phyloP scores from a whole-genome alignment of 1,140 invertebrate genomes.

The Drosophila arawakana region DNA sequence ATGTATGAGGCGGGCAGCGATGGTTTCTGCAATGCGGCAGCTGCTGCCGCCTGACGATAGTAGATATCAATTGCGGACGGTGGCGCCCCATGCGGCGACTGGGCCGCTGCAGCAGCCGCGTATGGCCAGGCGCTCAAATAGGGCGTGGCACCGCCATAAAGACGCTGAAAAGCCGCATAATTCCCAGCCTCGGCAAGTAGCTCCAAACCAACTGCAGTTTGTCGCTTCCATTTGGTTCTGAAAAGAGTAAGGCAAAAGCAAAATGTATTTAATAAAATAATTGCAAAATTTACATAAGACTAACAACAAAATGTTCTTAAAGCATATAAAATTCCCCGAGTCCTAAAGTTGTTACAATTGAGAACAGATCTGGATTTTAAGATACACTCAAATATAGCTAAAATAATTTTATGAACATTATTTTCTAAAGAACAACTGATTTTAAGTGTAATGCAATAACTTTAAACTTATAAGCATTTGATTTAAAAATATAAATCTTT shows the following conservation, averaged over 20 bases:
- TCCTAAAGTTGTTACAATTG: too few species aligned
- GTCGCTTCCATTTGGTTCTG: slow-evolving; percentile 99
- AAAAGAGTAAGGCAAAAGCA: slow-evolving; percentile 11
- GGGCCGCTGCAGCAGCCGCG: slow-evolving; percentile 86
- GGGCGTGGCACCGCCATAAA: slow-evolving; percentile 91
- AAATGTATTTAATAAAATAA: background rate
- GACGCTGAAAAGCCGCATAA: slow-evolving; percentile 97
- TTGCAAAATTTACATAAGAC: background rate
- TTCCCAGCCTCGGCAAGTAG: slow-evolving; percentile 98
- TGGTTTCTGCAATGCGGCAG: slow-evolving; percentile 91
- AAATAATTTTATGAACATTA: too few species aligned
- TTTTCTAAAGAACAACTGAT: too few species aligned
- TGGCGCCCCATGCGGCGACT: slow-evolving; percentile 85
- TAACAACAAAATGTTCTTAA: too few species aligned
- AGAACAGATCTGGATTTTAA: too few species aligned
- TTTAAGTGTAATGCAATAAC: too few species aligned
- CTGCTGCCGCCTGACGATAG: slow-evolving; percentile 90
- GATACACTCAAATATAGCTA: too few species aligned
- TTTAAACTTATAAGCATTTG: too few species aligned
- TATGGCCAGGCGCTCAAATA: slow-evolving; percentile 88
- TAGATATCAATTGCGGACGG: slow-evolving; percentile 90
- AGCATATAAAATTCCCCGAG: too few species aligned
- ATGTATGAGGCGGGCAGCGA: slow-evolving; percentile 88
- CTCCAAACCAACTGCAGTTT: slow-evolving; percentile 98
- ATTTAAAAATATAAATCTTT: too few species aligned